phyloP scores from a whole-genome alignment of 2,888 invertebrate genomes.

The Carpatolechia fugitivella region DNA sequence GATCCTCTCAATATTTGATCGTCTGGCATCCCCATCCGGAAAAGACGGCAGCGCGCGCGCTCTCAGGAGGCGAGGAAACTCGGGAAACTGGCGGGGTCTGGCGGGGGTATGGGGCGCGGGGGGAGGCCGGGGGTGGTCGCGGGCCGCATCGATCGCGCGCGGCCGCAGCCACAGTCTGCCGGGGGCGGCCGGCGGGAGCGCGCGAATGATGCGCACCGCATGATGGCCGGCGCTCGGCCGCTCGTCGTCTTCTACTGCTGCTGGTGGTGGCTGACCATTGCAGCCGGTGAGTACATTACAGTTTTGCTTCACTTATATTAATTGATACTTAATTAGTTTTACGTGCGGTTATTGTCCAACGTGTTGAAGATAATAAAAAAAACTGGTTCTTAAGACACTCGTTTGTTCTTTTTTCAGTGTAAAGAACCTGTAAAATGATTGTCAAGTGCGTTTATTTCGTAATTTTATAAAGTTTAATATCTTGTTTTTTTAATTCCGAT shows the following conservation, averaged over 20 bases:
- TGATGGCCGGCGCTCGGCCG: slow-evolving; percentile 80
- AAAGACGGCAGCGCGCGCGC: slow-evolving; percentile 80
- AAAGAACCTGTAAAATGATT: too few species aligned
- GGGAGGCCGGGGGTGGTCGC: slow-evolving; percentile 37
- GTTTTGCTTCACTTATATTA: slow-evolving; percentile 1
- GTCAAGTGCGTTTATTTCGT: too few species aligned
- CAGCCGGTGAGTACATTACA: slow-evolving; percentile 70
- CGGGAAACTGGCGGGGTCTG: slow-evolving; percentile 68
- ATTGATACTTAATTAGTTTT: too few species aligned
- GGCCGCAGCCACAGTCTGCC: slow-evolving; percentile 63
- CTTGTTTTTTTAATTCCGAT: slow-evolving; percentile 29
- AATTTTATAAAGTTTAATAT: too few species aligned
- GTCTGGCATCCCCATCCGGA: slow-evolving; percentile 33
- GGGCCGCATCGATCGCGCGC: slow-evolving; percentile 62
- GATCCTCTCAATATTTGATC: background rate
- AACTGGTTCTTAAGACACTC: too few species aligned
- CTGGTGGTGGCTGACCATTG: slow-evolving; percentile 76
- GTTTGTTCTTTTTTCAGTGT: too few species aligned
- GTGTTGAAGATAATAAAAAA: too few species aligned
- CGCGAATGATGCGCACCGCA: slow-evolving; percentile 75
- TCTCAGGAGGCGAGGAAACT: slow-evolving; percentile 65
- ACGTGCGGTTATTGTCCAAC: too few species aligned
- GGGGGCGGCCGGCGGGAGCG: slow-evolving; percentile 79
- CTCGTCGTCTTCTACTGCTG: slow-evolving; percentile 76
- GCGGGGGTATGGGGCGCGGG: slow-evolving; percentile 50